Base-by-base conservation (phyloP, 2,113 vertebrate genomes). In the Sander vitreus region DNA sequence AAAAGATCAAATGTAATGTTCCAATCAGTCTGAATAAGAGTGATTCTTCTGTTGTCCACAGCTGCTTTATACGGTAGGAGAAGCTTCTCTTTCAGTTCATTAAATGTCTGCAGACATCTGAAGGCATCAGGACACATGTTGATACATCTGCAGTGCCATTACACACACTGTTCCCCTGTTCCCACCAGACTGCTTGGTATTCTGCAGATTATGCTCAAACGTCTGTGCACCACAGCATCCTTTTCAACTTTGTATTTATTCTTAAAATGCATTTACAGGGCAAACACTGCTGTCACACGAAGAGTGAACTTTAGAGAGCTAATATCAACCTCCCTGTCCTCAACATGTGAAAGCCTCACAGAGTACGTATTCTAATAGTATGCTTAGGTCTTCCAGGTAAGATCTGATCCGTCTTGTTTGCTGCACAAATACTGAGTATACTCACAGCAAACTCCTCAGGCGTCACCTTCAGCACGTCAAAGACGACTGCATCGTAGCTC, bases 401-500 rank as follows among this genome's bases (percentile, higher is more conserved):
- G 36, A 57, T 45, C 54, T 39, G 50, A 71, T 47, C 25, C 0
- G 0, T 10, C 7, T 69, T 13, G 1, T 36, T 36, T 13, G n/a
- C 25, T 43, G 36, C 16, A n/a, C 2, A 23, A 76, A 62, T 23
- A 33, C 2, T 15, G 2, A 47, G 5, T 47, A 2, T 73, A 97
- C 97, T 98, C 92, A 99, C 97, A 36, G 98, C 97, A 90, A 99
- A 99, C 92, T 99, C 97, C 93, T 98, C 98, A 0, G 98, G 97
- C 58, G 97, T 99, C 91, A 99, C 98, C 95, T 98, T 99, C 87
- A 99, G 95, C 70, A 99, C 97, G 19, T 99, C 98, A 64, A 99
- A 99, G 83, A 99, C 95, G 27, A 99, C 97, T 0, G 98, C 98
- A 19, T 99, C 98, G 0, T 99, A 99, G 93, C 98, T 99, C 93